phyloP scores from a whole-genome alignment of 2,888 invertebrate genomes.

The Crematogaster levior region DNA sequence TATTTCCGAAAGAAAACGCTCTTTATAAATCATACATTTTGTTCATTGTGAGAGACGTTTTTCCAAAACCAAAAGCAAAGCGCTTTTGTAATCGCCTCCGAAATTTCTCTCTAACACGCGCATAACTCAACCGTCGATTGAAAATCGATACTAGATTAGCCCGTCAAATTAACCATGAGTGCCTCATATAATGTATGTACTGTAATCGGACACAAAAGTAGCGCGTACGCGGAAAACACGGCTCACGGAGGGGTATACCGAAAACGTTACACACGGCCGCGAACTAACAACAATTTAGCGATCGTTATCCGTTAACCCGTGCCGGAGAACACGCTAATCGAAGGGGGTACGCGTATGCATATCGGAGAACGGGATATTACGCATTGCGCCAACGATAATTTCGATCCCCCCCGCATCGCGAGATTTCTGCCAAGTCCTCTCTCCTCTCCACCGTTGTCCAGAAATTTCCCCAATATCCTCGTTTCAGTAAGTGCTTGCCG shows the following conservation, averaged over 20 bases:
- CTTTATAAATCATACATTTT: neutral
- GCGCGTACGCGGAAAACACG: slow-evolving; percentile 28
- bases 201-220: slow-evolving; percentile 27
- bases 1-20: neutral
- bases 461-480: slow-evolving; percentile 63
- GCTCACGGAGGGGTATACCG: neutral
- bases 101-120: slow-evolving; percentile 10
- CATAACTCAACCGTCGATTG: slow-evolving; percentile 37
- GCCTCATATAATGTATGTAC: slow-evolving; percentile 23
- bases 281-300: slow-evolving; percentile 26
- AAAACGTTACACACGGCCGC: slow-evolving; percentile 29
- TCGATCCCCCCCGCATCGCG: slow-evolving; percentile 53
- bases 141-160: slow-evolving; percentile 45
- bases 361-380: slow-evolving; percentile 15
- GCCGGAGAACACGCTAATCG: slow-evolving; percentile 18
- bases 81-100: neutral
- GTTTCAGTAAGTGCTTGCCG: slow-evolving; percentile 70
- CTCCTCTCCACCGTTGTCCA: slow-evolving; percentile 24
- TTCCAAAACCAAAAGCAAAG: neutral
- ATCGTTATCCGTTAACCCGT: slow-evolving; percentile 26
- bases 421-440: slow-evolving; percentile 63
- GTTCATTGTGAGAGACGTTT: neutral
- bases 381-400: slow-evolving; percentile 62
- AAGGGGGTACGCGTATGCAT: slow-evolving; percentile 2
- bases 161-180: slow-evolving; percentile 42